These are phyloP conservation scores for Cynopterus sphinx DNA, from an alignment of 2,797 vertebrate species.

Conservation along the genomic window DNA sequence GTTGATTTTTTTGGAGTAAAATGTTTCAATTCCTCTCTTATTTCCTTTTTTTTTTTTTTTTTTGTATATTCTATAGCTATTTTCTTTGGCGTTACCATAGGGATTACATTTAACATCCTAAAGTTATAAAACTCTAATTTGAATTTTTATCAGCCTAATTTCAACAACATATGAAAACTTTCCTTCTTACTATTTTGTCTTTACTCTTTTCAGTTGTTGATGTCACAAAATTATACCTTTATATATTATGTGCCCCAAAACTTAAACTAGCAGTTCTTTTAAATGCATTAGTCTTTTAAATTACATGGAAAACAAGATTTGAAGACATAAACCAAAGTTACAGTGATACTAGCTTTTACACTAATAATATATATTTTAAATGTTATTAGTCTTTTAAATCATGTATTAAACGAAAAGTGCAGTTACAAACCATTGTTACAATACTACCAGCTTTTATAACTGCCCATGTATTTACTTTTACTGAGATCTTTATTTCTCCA, in stretches of 20 bases:
- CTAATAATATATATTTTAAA: not conserved
- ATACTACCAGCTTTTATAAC: not conserved
- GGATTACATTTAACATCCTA: not conserved
- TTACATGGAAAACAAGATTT: not conserved
- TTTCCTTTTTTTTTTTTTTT: not conserved
- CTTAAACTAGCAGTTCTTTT: not conserved
- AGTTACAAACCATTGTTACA: not conserved
- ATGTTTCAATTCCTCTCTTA: not conserved
- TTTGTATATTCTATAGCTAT: not conserved
- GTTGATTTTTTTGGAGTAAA: not conserved
- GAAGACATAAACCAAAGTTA: not conserved
- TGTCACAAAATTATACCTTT: not conserved
- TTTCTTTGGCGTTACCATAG: not conserved
- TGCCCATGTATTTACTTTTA: not conserved
- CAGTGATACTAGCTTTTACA: not conserved
- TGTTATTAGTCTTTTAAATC: not conserved
- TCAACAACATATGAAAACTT: not conserved
- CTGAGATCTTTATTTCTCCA: not conserved
- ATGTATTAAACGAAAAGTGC: not conserved
- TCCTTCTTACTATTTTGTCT: not conserved
- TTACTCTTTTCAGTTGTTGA: not conserved
- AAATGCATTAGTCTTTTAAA: not conserved
- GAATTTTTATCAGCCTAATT: not conserved
- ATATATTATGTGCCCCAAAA: not conserved
- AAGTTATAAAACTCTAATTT: not conserved